Evolutionary conservation across 2,113 vertebrate species (phyloP).

Genomic region (Xiphias gladius): DNA sequence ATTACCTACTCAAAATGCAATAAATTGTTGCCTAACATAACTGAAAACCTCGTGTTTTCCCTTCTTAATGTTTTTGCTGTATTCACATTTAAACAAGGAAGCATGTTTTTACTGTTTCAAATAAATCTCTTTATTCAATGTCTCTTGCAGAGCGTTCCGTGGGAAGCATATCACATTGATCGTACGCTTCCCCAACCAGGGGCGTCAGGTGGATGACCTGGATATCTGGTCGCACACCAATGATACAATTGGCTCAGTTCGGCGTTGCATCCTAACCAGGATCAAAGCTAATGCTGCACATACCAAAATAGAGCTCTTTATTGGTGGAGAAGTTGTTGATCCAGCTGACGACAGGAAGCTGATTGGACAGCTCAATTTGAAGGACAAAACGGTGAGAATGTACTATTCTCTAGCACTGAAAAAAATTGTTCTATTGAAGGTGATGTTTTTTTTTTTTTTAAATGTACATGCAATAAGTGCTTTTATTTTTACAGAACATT

Average conservation of each 20-base stretch:
- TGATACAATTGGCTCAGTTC: constrained; percentile 98
- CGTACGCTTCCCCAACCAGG: constrained; percentile 98
- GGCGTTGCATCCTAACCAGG: constrained; percentile 95
- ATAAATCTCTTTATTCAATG: constrained; percentile 13
- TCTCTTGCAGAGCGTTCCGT: constrained; percentile 92
- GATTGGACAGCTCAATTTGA: constrained; percentile 97
- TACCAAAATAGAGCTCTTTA: constrained; percentile 98
- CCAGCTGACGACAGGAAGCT: constrained; percentile 97
- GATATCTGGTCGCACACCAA: constrained; percentile 99
- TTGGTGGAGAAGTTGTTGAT: constrained; percentile 97
- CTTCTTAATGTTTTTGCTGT: neutral
- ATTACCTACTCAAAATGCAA: neutral
- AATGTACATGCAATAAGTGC: neutral
- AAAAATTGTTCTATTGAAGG: neutral
- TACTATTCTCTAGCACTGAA: neutral
- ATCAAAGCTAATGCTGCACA: constrained; percentile 98
- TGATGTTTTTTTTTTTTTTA: neutral
- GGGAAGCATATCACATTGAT: constrained; percentile 98
- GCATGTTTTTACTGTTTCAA: neutral
- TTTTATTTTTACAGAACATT: neutral
- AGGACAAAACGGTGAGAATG: constrained; percentile 95
- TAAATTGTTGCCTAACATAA: neutral
- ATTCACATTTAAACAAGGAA: neutral
- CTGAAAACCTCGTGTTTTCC: neutral
- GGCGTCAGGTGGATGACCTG: constrained; percentile 97